phyloP scores from a whole-genome alignment of 2,888 invertebrate genomes.

The Plagiodera versicolora region DNA sequence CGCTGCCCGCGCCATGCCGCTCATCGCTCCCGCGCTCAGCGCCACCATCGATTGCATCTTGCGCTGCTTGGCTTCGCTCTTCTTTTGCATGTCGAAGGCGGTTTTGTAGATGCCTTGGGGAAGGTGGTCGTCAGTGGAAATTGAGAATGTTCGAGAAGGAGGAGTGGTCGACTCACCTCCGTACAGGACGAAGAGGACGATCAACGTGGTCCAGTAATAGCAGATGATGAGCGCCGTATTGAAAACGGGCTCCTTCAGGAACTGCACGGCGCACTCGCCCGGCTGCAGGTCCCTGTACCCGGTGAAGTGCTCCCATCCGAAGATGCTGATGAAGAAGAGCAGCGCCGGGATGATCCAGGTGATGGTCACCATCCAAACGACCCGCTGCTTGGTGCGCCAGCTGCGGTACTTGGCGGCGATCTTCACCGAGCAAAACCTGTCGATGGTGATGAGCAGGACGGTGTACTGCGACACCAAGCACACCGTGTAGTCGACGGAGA shows the following conservation, averaged over 20 bases:
- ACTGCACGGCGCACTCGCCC: slow-evolving; percentile 94
- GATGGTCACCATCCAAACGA: slow-evolving; percentile 93
- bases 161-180: slow-evolving; percentile 63
- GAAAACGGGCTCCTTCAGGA: slow-evolving; percentile 95
- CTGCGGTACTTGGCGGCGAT: slow-evolving; percentile 96
- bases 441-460: slow-evolving; percentile 96
- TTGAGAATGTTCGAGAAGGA: no score
- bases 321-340: slow-evolving; percentile 96
- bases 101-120: slow-evolving; percentile 83
- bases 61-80: slow-evolving; percentile 93
- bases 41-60: slow-evolving; percentile 96
- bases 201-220: slow-evolving; percentile 75
- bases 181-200: slow-evolving; percentile 93
- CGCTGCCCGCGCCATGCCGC: slow-evolving; percentile 83
- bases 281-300: slow-evolving; percentile 86
- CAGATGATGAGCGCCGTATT: slow-evolving; percentile 96
- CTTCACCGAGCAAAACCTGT: slow-evolving; percentile 97
- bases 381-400: slow-evolving; percentile 93
- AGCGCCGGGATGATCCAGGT: slow-evolving; percentile 97
- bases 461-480: slow-evolving; percentile 99
- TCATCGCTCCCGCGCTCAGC: slow-evolving; percentile 85
- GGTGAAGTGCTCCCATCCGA: slow-evolving; percentile 98
- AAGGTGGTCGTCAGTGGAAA: not conserved
- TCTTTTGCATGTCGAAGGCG: slow-evolving; percentile 96
- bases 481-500: slow-evolving; percentile 98